Base-by-base conservation (phyloP, 1,140 invertebrate species). In the Oryctes rhinoceros region DNA sequence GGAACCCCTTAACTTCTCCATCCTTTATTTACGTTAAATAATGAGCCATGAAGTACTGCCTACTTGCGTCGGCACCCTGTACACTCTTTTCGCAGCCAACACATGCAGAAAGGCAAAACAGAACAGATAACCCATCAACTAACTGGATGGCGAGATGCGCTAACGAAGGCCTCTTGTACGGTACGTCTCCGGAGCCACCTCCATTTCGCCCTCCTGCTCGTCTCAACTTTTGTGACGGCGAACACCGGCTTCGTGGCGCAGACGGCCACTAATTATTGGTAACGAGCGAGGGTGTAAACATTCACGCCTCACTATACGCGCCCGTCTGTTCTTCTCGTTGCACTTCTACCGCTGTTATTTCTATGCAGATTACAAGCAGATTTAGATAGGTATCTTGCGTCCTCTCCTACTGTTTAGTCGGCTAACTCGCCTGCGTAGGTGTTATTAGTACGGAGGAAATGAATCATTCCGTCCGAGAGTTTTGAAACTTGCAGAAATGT, bases 331-430 rank as follows among this genome's bases (percentile, higher is more conserved):
- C 53, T 59, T 59, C 53, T 59, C 53, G n/a, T 59, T n/a, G 15
- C 15, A 59, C 13, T 59, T 59, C 53, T n/a, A 18, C n/a, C 5
- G 53, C 53, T 53, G 49, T 53, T 59, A 59, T 18, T 59, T 59
- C 53, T 59, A 59, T 59, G 53, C 53, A 59, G 53, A 59, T 59
- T 59, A 59, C 53, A 59, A 59, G 53, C 53, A 59, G 53, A 59
- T 59, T 59, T 59, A 59, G 53, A 59, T 59, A 59, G n/a, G 53
- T n/a, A 59, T 59, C 53, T 59, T n/a, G 53, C 53, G 53, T 18
- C 7, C 3, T 59, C 53, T 59, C n/a, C 53, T 59, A 13, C 53
- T 59, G 18, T 59, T 59, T 59, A 18, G 53, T 59, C 53, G 18
- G 53, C 53, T 18, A 59, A 59, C 53, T 59, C n/a, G 53, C 53